Percentiles rank a stretch among this genome's conserved stretches.
Conservation (phyloP, 1,140 invertebrate species). For the Cheumatopsyche charites region DNA sequence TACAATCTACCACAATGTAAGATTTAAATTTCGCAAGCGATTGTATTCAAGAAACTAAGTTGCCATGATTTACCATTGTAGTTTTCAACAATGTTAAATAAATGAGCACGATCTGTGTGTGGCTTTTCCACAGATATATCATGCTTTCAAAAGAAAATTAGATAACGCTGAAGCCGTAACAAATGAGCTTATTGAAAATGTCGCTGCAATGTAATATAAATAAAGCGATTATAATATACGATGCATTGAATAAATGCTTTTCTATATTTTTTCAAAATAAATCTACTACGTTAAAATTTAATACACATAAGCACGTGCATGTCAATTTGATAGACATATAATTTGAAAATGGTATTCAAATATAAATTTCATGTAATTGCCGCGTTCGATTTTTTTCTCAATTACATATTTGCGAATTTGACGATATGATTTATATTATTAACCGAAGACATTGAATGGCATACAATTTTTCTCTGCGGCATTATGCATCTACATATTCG, state of each 20-base stretch:
- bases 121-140: constrained; percentile 12
- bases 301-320: neutral
- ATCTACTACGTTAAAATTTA: no score
- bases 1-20: neutral
- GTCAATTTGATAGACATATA: neutral
- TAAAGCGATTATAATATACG: no score
- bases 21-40: constrained; percentile 1
- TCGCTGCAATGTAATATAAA: no score
- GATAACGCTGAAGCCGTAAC: neutral
- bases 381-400: neutral
- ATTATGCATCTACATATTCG: neutral
- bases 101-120: constrained; percentile 1
- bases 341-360: constrained; percentile 1
- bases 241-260: no score
- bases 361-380: neutral
- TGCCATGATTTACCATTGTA: constrained; percentile 2
- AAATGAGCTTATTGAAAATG: no score
- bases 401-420: neutral
- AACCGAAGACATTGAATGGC: constrained; percentile 14
- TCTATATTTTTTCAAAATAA: no score
- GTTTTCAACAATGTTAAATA: constrained; percentile 23
- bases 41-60: no score
- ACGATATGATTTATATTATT: constrained; percentile 22
- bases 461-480: neutral
- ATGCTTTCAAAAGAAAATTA: neutral